phyloP scores from a whole-genome alignment of 2,888 invertebrate species.

The Leptinotarsa rubiginosa region DNA sequence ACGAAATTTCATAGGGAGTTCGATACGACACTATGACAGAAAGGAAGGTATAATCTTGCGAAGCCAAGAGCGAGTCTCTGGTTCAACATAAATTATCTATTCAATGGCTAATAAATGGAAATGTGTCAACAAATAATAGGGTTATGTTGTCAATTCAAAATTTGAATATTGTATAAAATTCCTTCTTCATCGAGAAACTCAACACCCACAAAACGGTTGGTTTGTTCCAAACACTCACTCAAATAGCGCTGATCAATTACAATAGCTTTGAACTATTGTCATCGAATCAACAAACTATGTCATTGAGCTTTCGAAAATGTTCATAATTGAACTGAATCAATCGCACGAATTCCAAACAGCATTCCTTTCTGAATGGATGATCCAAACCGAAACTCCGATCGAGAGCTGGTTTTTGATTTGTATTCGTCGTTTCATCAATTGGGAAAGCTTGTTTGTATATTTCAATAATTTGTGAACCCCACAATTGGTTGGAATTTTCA shows the following conservation, averaged over 20 bases:
- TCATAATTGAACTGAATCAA: not conserved
- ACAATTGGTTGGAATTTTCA: not conserved
- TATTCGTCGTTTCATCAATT: not conserved
- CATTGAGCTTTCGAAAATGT: not conserved
- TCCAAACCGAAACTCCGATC: not conserved
- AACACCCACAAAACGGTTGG: too few species aligned
- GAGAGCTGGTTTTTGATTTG: slow-evolving; percentile 1
- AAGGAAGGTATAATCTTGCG: too few species aligned
- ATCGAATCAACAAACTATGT: not conserved
- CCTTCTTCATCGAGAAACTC: too few species aligned
- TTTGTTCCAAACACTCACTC: not conserved
- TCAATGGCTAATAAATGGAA: too few species aligned
- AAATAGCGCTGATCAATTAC: not conserved
- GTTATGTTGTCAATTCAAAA: too few species aligned
- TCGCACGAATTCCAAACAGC: not conserved
- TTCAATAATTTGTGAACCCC: not conserved
- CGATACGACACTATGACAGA: too few species aligned
- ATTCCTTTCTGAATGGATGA: not conserved
- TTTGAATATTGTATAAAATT: too few species aligned
- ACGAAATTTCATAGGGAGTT: too few species aligned
- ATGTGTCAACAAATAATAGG: too few species aligned
- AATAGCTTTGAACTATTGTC: not conserved
- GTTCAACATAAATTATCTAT: too few species aligned
- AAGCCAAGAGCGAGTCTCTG: too few species aligned
- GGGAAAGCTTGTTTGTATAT: not conserved